Evolutionary conservation across 2,113 vertebrate genomes (phyloP).

Genomic region (Bufo bufo): DNA sequence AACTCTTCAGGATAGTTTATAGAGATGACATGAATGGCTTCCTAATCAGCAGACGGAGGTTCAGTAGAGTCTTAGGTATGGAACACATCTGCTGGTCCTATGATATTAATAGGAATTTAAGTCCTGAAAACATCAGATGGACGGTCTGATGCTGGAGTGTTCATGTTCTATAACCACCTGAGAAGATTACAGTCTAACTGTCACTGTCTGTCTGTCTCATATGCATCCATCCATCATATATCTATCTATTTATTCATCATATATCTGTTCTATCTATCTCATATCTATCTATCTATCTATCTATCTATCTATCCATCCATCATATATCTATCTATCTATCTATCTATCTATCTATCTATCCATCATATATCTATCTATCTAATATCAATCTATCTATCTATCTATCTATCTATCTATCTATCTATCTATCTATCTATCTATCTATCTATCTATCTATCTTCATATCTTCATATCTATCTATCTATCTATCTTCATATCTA

Average conservation of each 20-base stretch:
- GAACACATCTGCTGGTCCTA: background rate
- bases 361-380: too few relatives aligned
- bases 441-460: too few relatives aligned
- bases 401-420: too few relatives aligned
- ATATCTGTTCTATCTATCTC: background rate
- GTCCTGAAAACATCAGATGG: slow-evolving; percentile 26
- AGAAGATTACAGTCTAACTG: background rate
- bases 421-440: too few relatives aligned
- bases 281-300: too few relatives aligned
- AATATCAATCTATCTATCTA: too few relatives aligned
- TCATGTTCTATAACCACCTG: slow-evolving; percentile 15
- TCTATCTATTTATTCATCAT: slow-evolving; percentile 1
- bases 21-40: background rate
- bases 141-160: background rate
- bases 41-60: background rate
- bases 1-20: background rate
- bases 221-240: background rate
- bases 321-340: too few relatives aligned
- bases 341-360: too few relatives aligned
- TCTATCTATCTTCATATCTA: too few relatives aligned
- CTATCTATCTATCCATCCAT: too few relatives aligned
- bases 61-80: slow-evolving; percentile 17
- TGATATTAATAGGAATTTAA: slow-evolving; percentile 5
- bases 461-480: too few relatives aligned
- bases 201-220: too few relatives aligned